phyloP scores from a whole-genome alignment of 1,140 invertebrate genomes.

The Bombus waltoni region DNA sequence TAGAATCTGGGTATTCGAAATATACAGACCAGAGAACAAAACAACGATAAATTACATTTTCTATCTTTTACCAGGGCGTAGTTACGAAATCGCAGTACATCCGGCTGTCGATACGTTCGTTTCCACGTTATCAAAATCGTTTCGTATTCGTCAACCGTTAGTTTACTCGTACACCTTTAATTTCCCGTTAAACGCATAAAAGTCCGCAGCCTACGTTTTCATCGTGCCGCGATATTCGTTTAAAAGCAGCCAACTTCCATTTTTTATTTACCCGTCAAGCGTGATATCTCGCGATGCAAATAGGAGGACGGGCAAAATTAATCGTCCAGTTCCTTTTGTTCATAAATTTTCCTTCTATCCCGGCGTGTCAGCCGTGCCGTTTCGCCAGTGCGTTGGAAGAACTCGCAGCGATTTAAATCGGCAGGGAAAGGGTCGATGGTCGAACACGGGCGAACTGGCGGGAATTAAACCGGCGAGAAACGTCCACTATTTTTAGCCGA shows the following conservation, averaged over 20 bases:
- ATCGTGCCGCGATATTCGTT: neutral
- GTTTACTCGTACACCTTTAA: too few relatives aligned
- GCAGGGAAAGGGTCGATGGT: neutral
- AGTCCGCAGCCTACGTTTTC: neutral
- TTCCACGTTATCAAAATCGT: neutral
- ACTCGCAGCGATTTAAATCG: neutral
- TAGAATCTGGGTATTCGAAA: too few relatives aligned
- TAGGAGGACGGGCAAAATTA: neutral
- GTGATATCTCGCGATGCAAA: neutral
- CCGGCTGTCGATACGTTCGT: neutral
- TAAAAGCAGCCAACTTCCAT: neutral
- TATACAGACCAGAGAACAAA: too few relatives aligned
- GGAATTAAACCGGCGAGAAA: slow-evolving; percentile 12
- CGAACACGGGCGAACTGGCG: neutral
- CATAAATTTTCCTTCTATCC: neutral
- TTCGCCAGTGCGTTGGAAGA: neutral
- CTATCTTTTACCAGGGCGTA: too few relatives aligned
- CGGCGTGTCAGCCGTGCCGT: neutral
- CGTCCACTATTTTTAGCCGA: neutral
- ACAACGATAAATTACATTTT: too few relatives aligned
- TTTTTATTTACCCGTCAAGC: neutral
- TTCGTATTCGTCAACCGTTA: too few relatives aligned
- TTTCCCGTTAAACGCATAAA: too few relatives aligned
- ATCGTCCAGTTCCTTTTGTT: neutral
- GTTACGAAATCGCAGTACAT: too few relatives aligned